phyloP scores from a whole-genome alignment of 2,113 vertebrate genomes.

The Nothoprocta perdicaria region DNA sequence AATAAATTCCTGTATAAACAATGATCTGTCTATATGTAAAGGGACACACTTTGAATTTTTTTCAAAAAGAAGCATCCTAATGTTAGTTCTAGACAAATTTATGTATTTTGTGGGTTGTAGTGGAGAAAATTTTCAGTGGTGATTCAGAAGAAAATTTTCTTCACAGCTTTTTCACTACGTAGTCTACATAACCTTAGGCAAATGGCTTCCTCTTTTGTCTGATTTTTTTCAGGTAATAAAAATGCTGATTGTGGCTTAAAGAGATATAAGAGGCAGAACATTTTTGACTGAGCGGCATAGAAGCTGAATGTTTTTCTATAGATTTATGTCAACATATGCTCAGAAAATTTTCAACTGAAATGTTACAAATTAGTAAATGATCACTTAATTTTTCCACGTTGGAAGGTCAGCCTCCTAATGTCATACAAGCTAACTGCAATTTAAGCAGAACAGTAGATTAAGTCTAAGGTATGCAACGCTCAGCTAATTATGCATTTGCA shows the following conservation, averaged over 20 bases:
- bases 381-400: background rate
- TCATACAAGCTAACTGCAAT: background rate
- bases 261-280: background rate
- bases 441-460: background rate
- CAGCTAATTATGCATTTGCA: background rate
- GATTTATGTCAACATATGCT: background rate
- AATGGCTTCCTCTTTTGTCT: background rate
- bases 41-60: accelerated
- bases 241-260: background rate
- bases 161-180: background rate
- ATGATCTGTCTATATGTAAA: background rate
- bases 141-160: background rate
- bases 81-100: background rate
- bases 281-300: background rate
- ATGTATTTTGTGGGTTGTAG: background rate
- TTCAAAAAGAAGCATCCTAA: background rate
- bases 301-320: background rate
- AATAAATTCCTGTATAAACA: background rate
- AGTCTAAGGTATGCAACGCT: background rate
- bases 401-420: background rate
- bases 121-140: background rate
- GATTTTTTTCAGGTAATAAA: background rate
- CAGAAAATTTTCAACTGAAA: background rate
- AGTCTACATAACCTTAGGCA: background rate
- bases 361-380: background rate